Evolutionary conservation across 2,888 invertebrate species (phyloP), one percentile per base, ranked within the genome.

Genomic region (Melanotus villosus): DNA sequence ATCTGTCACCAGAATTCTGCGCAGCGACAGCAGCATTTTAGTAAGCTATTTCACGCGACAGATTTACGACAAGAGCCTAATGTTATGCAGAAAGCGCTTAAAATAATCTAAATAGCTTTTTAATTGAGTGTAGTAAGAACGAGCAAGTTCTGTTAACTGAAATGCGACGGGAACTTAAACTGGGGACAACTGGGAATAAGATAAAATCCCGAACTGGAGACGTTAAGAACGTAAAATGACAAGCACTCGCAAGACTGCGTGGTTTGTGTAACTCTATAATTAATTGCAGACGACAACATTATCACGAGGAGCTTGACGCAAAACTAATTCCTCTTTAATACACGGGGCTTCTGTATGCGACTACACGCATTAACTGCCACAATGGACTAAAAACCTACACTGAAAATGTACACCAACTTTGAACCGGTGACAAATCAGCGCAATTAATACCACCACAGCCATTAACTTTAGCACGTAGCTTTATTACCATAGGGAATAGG

Each of bases 71-170:
- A 70, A 72, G 57, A 69, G 70, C 70, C 69, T 76, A 75, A 76
- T 74, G 73, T 72, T 73, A 75, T 71, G 74, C 76, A 74, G 73
- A 72, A 75, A 77, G 77, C 73, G 70, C 73, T 74, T 74, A 76
- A 78, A 78, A 76, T 79, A 79, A 78, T 79, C 77, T 77, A 77
- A 79, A 79, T 79, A 78, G 76, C 76, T 75, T 77, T 77, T 78
- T 78, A 79, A 79, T 77, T 78, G 78, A 75, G 72, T 74, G 74
- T 59, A 74, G 67, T 73, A 73, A 76, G 75, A 75, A 72, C 70
- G 69, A 72, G 71, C 47, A 72, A 74, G 70, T 72, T 73, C 64
- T 66, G 67, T 62, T 70, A 64, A 72, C 56, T 64, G 59, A 70
- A 70, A 63, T 64, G 67, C 65, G 73, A 72, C 66, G 71, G 54